Percentiles rank a stretch among this genome's conserved stretches.
These are phyloP conservation scores for Cantharis rustica DNA, from an alignment of 2,888 invertebrate genomes.

Conservation along the genomic window DNA sequence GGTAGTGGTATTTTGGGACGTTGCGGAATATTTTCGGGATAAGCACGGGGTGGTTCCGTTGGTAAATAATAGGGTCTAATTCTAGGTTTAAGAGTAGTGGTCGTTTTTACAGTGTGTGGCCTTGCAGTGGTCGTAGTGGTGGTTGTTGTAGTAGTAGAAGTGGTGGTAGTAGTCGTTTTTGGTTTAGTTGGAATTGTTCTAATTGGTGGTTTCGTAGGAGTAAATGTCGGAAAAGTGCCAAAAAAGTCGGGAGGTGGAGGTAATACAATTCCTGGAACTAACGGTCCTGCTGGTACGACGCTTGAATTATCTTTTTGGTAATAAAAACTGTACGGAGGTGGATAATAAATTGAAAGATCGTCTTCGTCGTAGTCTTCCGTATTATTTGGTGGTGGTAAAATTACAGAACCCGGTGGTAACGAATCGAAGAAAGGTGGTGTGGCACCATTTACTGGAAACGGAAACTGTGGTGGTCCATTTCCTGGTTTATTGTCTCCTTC, in stretches of 20 bases:
- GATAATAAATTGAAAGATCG: constrained; percentile 90
- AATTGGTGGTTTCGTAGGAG: constrained; percentile 48
- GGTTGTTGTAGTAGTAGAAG: constrained; percentile 47
- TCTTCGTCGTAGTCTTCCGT: constrained; percentile 85
- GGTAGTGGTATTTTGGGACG: not conserved
- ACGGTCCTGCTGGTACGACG: constrained; percentile 78
- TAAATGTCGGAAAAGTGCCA: constrained; percentile 63
- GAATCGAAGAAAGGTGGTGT: constrained; percentile 57
- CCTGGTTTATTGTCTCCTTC: constrained; percentile 50
- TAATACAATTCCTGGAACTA: constrained; percentile 86
- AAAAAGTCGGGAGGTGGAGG: constrained; percentile 90
- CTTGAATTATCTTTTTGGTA: constrained; percentile 76
- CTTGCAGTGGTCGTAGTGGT: constrained; percentile 50
- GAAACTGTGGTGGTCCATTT: constrained; percentile 63
- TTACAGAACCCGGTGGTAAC: constrained; percentile 67
- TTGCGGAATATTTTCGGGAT: not conserved
- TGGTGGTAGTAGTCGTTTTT: constrained; percentile 28
- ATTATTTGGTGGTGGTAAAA: constrained; percentile 56
- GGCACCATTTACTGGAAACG: constrained; percentile 50
- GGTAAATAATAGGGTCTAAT: not conserved
- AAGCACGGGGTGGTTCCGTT: not conserved
- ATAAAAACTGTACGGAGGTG: constrained; percentile 88
- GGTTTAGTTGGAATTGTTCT: constrained; percentile 24
- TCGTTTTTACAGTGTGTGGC: not conserved
- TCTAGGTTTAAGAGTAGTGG: not conserved